A percentile compares a stretch with the other conserved stretches of the same genome.
Conservation (phyloP, 2,113 vertebrate genomes). For the Copsychus sechellarum region DNA sequence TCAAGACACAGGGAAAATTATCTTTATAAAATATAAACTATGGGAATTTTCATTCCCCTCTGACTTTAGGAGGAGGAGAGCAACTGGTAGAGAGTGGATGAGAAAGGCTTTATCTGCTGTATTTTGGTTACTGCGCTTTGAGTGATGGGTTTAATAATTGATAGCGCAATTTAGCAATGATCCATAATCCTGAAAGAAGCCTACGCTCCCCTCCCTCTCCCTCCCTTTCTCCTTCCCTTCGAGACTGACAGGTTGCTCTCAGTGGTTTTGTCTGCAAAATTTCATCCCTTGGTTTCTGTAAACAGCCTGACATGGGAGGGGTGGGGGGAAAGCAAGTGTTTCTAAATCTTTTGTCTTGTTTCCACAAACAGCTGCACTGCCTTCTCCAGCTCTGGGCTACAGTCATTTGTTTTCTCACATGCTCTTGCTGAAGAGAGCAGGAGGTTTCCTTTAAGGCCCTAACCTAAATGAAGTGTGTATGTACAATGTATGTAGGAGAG, state of each 20-base stretch:
- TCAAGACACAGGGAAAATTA: neutral
- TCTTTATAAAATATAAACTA: constrained; percentile 53
- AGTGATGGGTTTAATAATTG: constrained; percentile 67
- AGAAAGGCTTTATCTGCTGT: constrained; percentile 58
- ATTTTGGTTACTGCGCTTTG: constrained; percentile 56
- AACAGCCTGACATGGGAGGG: constrained; percentile 40
- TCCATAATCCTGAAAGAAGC: constrained; percentile 61
- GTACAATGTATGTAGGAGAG: neutral
- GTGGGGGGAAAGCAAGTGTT: neutral
- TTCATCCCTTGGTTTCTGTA: constrained; percentile 50
- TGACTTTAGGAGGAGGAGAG: constrained; percentile 44
- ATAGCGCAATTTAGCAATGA: constrained; percentile 68
- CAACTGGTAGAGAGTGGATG: constrained; percentile 52
- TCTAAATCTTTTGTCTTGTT: constrained; percentile 56
- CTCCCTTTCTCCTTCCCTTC: neutral
- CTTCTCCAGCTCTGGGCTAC: constrained; percentile 7
- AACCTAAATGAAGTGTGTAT: neutral
- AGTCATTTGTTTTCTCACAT: neutral
- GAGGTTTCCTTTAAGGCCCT: constrained; percentile 20
- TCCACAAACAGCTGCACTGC: constrained; percentile 12
- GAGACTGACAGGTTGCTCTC: constrained; percentile 34
- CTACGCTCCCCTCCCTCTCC: neutral
- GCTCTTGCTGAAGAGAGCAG: neutral
- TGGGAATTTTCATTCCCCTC: constrained; percentile 52
- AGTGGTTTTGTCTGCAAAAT: constrained; percentile 48